Conservation (phyloP, 2,888 invertebrate genomes). For the Sinelater perroti region DNA sequence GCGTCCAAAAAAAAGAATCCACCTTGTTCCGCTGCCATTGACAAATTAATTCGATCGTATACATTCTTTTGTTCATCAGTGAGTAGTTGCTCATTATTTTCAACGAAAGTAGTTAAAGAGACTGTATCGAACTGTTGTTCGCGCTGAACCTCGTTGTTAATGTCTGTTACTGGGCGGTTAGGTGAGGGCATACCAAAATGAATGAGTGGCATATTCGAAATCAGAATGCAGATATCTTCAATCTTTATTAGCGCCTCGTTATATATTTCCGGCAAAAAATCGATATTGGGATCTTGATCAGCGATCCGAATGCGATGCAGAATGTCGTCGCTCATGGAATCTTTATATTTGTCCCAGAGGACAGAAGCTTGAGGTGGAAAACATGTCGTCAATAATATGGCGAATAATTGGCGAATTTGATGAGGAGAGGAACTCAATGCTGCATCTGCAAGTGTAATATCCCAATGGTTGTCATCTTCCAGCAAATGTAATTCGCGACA, state of each 20-base stretch:
- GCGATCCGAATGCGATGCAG: slow-evolving; percentile 3
- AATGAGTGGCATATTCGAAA: no score
- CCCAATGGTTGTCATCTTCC: no score
- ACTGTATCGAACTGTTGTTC: background rate
- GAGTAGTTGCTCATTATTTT: background rate
- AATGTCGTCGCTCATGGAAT: no score
- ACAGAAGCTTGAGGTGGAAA: background rate
- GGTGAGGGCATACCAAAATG: background rate
- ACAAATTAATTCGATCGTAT: background rate
- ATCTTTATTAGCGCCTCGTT: background rate
- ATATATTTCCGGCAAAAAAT: background rate
- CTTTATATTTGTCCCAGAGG: background rate
- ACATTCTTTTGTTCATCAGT: background rate
- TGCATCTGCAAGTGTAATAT: no score
- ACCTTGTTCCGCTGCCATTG: background rate
- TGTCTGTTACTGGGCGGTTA: no score
- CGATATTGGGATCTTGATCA: background rate
- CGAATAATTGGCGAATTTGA: slow-evolving; percentile 7
- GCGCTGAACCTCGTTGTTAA: background rate
- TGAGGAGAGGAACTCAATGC: no score
- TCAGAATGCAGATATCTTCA: background rate
- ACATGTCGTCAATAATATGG: slow-evolving; percentile 1
- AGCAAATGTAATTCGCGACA: slow-evolving; percentile 34
- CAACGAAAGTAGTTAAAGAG: background rate
- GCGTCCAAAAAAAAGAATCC: slow-evolving; percentile 11